A percentile compares a stretch with the other conserved stretches of the same genome.
Conservation (phyloP, 2,113 vertebrate genomes). For the Boulengeromyrus knoepffleri region DNA sequence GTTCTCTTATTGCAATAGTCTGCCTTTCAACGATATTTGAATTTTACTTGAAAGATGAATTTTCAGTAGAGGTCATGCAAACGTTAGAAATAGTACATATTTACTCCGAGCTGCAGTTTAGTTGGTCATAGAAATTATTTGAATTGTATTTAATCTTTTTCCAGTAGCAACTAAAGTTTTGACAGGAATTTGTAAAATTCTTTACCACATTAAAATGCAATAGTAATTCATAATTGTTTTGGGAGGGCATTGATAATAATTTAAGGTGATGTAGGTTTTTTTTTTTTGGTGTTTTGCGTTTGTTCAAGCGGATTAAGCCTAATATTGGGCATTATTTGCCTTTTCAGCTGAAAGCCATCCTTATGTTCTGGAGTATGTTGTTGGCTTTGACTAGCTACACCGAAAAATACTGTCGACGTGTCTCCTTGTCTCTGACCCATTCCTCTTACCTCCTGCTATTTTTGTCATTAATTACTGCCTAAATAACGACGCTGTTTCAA, state of each 20-base stretch:
- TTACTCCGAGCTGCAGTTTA: background rate
- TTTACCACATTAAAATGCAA: background rate
- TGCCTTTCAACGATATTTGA: background rate
- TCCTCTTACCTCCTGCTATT: background rate
- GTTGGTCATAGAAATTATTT: background rate
- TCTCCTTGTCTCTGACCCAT: background rate
- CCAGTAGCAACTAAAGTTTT: background rate
- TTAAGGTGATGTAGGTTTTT: background rate
- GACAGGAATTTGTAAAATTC: background rate
- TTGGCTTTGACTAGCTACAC: background rate
- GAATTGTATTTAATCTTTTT: background rate
- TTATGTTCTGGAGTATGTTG: background rate
- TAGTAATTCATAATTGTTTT: background rate
- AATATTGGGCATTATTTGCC: background rate
- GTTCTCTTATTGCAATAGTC: background rate
- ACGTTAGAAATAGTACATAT: background rate
- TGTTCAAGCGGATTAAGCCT: background rate
- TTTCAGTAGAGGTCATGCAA: background rate
- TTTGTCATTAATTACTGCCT: background rate
- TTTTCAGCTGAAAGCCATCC: background rate
- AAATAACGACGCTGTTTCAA: conserved; percentile 3
- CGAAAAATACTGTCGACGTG: background rate
- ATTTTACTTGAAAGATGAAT: background rate
- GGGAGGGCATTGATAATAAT: background rate
- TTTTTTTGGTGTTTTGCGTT: background rate